Evolutionary conservation across 2,888 invertebrate species (phyloP).

Genomic region (Chydorus sphaericus): DNA sequence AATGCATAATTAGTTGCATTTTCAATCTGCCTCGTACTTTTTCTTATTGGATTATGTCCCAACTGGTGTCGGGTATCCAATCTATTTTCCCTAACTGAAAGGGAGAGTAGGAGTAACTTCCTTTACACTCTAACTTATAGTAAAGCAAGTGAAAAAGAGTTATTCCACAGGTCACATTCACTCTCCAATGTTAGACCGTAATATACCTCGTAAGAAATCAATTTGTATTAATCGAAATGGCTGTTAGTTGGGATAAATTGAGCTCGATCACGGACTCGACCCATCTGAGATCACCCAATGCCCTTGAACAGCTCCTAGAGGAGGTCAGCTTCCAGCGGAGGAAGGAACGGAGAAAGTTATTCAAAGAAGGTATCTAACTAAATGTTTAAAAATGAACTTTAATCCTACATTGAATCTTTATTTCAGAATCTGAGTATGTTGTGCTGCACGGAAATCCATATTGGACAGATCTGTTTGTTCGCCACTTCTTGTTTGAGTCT

Average conservation of each 20-base stretch:
- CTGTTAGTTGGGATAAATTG: conserved; percentile 3
- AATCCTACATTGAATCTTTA: background rate
- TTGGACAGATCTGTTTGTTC: conserved; percentile 89
- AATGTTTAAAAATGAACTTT: background rate
- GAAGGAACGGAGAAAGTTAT: conserved; percentile 74
- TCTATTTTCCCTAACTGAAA: too few relatives aligned
- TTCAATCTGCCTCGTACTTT: too few relatives aligned
- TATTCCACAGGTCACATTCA: too few relatives aligned
- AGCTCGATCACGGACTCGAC: background rate
- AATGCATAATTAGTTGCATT: too few relatives aligned
- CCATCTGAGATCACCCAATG: conserved; percentile 15
- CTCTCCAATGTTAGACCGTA: too few relatives aligned
- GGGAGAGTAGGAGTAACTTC: too few relatives aligned
- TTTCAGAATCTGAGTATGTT: conserved; percentile 76
- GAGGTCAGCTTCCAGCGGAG: conserved; percentile 85
- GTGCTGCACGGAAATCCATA: conserved; percentile 83
- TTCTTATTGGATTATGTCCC: too few relatives aligned
- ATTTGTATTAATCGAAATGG: background rate
- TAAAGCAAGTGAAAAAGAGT: too few relatives aligned
- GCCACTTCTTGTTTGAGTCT: conserved; percentile 82
- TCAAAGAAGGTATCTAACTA: conserved; percentile 56
- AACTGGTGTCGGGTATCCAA: too few relatives aligned
- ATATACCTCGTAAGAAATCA: too few relatives aligned
- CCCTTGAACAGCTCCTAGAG: conserved; percentile 66
- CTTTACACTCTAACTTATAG: too few relatives aligned